Percentiles rank a stretch among this genome's conserved stretches.
phyloP scores from a whole-genome alignment of 2,888 invertebrate species.

The Notodonta dromedarius region DNA sequence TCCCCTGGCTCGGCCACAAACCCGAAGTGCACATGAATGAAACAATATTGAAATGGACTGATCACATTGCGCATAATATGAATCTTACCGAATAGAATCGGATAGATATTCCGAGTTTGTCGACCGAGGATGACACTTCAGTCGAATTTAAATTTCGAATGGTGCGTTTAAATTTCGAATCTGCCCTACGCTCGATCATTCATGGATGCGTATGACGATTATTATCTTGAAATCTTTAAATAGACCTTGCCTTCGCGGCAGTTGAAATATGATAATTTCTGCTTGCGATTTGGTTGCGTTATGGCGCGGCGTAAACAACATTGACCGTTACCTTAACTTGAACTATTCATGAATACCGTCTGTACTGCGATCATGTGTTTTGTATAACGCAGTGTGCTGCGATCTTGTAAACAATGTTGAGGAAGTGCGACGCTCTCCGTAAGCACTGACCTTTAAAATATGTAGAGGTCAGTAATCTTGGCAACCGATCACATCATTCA shows the following conservation, averaged over 20 bases:
- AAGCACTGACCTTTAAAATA: too few relatives aligned
- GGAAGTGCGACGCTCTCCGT: too few relatives aligned
- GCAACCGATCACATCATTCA: too few relatives aligned
- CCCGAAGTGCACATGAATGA: constrained; percentile 22
- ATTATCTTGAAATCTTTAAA: background rate
- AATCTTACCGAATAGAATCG: constrained; percentile 16
- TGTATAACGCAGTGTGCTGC: background rate
- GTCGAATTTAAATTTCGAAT: constrained; percentile 37
- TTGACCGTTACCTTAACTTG: background rate
- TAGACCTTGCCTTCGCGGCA: background rate
- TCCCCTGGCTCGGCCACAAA: constrained; percentile 19
- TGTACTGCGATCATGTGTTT: background rate
- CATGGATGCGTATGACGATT: constrained; percentile 2
- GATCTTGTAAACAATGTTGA: constrained; percentile 1
- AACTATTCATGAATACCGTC: constrained; percentile 6
- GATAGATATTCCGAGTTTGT: constrained; percentile 13
- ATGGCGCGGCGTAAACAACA: background rate
- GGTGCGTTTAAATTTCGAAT: constrained; percentile 11
- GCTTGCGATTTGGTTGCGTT: background rate
- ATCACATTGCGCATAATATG: constrained; percentile 32
- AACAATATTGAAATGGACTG: constrained; percentile 35
- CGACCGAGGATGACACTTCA: constrained; percentile 28
- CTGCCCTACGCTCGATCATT: constrained; percentile 2
- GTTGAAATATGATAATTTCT: background rate
- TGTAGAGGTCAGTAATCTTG: too few relatives aligned